A percentile compares a stretch with the other conserved stretches of the same genome.
Evolutionary conservation across 2,888 invertebrate species (phyloP).

Genomic region (Polylopha cassiicola): DNA sequence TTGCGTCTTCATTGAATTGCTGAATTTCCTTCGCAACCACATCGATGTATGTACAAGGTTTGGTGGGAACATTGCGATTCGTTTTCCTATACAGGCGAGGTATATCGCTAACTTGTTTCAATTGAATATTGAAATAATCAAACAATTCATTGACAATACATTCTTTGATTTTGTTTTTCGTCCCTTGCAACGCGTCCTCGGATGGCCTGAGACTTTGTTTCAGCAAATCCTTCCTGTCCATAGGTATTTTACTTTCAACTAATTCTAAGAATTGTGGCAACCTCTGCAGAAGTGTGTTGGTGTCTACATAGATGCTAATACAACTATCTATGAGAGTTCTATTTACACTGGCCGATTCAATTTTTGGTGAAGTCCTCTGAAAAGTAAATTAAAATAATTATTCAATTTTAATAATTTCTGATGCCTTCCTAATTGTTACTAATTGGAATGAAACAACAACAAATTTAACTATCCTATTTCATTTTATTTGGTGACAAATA

Average conservation of each 20-base stretch:
- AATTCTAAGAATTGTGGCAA: slow-evolving; percentile 49
- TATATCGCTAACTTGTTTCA: slow-evolving; percentile 93
- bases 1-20: slow-evolving; percentile 75
- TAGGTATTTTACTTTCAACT: slow-evolving; percentile 45
- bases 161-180: slow-evolving; percentile 50
- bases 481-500: too few species aligned
- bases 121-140: slow-evolving; percentile 72
- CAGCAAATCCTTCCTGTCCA: slow-evolving; percentile 44
- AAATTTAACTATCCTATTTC: too few species aligned
- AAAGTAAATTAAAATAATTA: slow-evolving; percentile 34
- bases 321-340: slow-evolving; percentile 55
- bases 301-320: slow-evolving; percentile 59
- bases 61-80: slow-evolving; percentile 90
- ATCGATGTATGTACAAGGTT: slow-evolving; percentile 88
- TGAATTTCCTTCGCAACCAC: slow-evolving; percentile 78
- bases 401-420: background rate
- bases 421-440: too few species aligned
- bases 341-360: slow-evolving; percentile 51
- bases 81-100: slow-evolving; percentile 95
- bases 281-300: slow-evolving; percentile 43
- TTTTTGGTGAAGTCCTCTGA: slow-evolving; percentile 48
- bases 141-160: slow-evolving; percentile 63
- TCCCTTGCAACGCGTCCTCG: slow-evolving; percentile 41
- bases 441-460: too few species aligned
- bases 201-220: slow-evolving; percentile 47